Conservation (phyloP, 2,797 vertebrate genomes). For the Salmo trutta region DNA sequence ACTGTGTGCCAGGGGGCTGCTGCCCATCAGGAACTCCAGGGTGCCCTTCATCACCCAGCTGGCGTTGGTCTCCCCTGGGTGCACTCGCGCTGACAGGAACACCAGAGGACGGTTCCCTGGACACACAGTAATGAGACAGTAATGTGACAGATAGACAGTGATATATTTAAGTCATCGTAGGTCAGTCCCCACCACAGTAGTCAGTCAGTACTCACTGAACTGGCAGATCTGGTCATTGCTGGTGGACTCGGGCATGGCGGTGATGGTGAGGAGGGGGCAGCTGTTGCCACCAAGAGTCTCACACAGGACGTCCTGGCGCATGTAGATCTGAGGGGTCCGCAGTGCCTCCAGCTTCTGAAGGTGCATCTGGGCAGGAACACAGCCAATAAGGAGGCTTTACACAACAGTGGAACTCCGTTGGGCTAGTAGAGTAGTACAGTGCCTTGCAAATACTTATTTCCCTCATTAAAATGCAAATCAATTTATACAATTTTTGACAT, state of each 20-base stretch:
- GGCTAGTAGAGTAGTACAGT: background rate
- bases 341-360: constrained; percentile 89
- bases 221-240: constrained; percentile 91
- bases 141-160: too few species aligned
- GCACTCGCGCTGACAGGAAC: constrained; percentile 94
- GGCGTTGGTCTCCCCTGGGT: constrained; percentile 97
- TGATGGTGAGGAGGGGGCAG: constrained; percentile 96
- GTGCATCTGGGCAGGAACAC: constrained; percentile 84
- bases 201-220: constrained; percentile 85
- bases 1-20: constrained; percentile 83
- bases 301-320: constrained; percentile 89
- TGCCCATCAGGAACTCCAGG: constrained; percentile 94
- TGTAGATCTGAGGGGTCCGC: constrained; percentile 90
- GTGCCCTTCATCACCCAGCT: constrained; percentile 99
- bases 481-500: too few species aligned
- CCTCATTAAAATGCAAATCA: too few species aligned
- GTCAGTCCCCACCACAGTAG: background rate
- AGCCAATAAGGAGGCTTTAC: background rate
- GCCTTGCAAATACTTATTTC: too few species aligned
- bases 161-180: background rate
- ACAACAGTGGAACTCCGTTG: background rate
- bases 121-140: background rate
- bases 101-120: constrained; percentile 93
- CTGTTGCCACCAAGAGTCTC: constrained; percentile 90
- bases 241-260: constrained; percentile 93